Evolutionary conservation across 2,888 invertebrate genomes (phyloP), one percentile per base, ranked within the genome.

Genomic region (Campopleginae sp.): DNA sequence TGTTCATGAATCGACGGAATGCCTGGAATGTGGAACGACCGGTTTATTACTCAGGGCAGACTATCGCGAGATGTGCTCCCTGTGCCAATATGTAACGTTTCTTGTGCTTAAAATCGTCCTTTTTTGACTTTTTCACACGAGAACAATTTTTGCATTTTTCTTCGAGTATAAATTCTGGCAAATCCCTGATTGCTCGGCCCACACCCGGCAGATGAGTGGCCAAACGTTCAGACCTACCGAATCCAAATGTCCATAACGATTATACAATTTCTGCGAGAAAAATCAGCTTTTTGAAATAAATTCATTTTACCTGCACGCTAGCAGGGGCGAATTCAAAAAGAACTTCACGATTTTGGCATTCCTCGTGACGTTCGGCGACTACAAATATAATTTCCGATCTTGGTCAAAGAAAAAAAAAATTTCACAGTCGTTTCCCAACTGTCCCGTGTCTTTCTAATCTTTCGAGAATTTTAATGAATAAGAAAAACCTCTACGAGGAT

Each of bases 41-140:
- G 65, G 19, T 65, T 38, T 38, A 61, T 87, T 93, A 94, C 94
- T 95, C 95, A 2, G 95, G 95, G 90, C 96, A 96, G 42, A 94
- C 89, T 54, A 96, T 90, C 4, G 94, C 94, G 58, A 95, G 90
- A 90, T 95, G 95, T 2, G 95, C 94, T 85, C 95, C 94, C 91
- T 96, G 95, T 19, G 94, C 92, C 51, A 96, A 90, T 51, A 95
- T 92, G 82, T 94, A 94, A 68, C 94, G 94, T 88, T 94, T 95
- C 75, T 93, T 93, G 84, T 95, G 95, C 88, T 94, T 95, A 84
- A 94, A 95, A 54, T 90, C 93, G 68, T 90, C 89, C 38, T 90
- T 92, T 88, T 94, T 94, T 1, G 92, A 92, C 72, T 93, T 92
- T 58, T 87, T 88, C 3, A 46, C 76, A 48, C 84, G 87, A 4